These are phyloP conservation scores for Zaprionus vittiger DNA, from an alignment of 1,140 invertebrate genomes.

Conservation along the genomic window DNA sequence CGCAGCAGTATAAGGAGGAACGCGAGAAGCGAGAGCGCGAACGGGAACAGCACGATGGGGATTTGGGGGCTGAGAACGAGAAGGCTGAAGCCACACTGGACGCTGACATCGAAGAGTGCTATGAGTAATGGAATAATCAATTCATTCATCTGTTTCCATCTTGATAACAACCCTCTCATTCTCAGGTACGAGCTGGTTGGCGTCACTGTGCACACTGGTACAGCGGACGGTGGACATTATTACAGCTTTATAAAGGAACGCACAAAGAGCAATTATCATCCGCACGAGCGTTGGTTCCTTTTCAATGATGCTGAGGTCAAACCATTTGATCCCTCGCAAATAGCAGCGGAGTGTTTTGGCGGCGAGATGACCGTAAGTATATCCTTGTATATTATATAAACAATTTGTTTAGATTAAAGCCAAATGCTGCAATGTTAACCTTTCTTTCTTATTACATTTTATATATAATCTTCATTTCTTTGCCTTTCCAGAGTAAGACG, in stretches of 20 bases:
- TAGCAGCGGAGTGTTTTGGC: conserved; percentile 97
- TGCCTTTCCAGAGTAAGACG: conserved; percentile 92
- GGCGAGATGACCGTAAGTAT: conserved; percentile 95
- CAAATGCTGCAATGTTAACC: too few species aligned
- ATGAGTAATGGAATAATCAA: conserved; percentile 53
- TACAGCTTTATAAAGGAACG: conserved; percentile 97
- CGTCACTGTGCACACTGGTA: conserved; percentile 98
- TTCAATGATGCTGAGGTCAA: conserved; percentile 99
- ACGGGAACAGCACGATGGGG: conserved; percentile 33
- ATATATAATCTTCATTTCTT: conserved; percentile 21
- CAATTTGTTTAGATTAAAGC: too few species aligned
- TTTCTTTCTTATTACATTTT: neutral
- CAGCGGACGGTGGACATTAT: conserved; percentile 98
- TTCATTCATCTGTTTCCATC: neutral
- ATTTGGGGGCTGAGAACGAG: conserved; percentile 59
- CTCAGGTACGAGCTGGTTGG: conserved; percentile 96
- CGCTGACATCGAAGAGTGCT: conserved; percentile 75
- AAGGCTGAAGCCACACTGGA: conserved; percentile 69
- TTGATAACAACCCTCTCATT: conserved; percentile 40
- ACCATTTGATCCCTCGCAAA: conserved; percentile 96
- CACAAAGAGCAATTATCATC: conserved; percentile 85
- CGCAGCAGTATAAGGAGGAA: conserved; percentile 90
- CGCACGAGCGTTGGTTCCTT: conserved; percentile 94
- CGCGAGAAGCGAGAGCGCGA: conserved; percentile 54
- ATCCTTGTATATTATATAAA: neutral